These are phyloP conservation scores for Tenthredo livida DNA, from an alignment of 2,888 invertebrate genomes.

Conservation along the genomic window DNA sequence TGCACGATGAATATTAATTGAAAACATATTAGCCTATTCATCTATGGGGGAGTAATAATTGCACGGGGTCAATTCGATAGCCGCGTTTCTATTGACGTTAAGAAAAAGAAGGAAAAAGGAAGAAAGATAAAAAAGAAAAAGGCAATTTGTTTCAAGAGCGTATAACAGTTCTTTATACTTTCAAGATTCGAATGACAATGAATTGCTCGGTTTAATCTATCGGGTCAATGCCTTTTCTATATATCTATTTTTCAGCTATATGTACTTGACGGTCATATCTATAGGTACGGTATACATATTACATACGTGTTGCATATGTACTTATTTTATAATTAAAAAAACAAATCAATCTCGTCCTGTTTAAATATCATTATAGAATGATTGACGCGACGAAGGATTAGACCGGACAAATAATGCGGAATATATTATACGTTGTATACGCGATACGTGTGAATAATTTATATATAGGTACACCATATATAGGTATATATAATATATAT, in stretches of 20 bases:
- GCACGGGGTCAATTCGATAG: conserved; percentile 32
- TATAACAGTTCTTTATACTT: neutral
- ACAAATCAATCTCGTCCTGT: neutral
- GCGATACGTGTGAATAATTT: neutral
- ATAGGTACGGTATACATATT: neutral
- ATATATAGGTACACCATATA: too few species aligned
- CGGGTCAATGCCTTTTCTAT: conserved; percentile 40
- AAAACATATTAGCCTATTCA: conserved; percentile 2
- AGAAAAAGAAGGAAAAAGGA: neutral
- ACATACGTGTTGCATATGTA: too few species aligned
- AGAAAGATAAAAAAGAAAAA: neutral
- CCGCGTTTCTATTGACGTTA: neutral
- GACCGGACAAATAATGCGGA: neutral
- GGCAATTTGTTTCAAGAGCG: conserved; percentile 12
- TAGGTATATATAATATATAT: too few species aligned
- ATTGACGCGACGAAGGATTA: neutral
- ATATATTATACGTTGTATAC: neutral
- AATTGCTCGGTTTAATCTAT: neutral
- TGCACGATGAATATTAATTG: conserved; percentile 35
- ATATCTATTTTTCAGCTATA: neutral
- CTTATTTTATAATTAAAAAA: too few species aligned
- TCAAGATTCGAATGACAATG: conserved; percentile 44
- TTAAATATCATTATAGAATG: neutral
- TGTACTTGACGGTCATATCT: neutral
- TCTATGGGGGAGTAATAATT: conserved; percentile 21